These are phyloP conservation scores for Diachrysia chrysitis DNA, from an alignment of 2,888 invertebrate genomes.

Conservation along the genomic window DNA sequence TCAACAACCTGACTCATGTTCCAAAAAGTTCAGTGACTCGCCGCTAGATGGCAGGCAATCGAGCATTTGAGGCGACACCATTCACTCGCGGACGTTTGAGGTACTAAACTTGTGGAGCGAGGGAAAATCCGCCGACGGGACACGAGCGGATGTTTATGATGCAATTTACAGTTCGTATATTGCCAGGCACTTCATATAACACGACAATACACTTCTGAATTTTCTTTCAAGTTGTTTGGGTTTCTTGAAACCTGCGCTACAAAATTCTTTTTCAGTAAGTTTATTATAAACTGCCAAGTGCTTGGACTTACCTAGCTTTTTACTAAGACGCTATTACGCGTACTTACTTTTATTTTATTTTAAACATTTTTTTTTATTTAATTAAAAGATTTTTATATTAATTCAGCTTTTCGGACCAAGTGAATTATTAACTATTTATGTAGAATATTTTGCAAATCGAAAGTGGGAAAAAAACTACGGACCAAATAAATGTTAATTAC, in stretches of 20 bases:
- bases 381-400: not conserved
- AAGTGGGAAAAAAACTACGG: no score
- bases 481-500: not conserved
- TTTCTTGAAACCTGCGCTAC: conserved; percentile 62
- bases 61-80: conserved; percentile 60
- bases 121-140: conserved; percentile 66
- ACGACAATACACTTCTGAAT: conserved; percentile 79
- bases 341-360: conserved; percentile 11
- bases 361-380: conserved; percentile 13
- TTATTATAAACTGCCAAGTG: conserved; percentile 28
- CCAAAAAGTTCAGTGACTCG: conserved; percentile 68
- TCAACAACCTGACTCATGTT: conserved; percentile 1
- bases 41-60: conserved; percentile 76
- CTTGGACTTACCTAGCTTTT: conserved; percentile 12
- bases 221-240: conserved; percentile 68
- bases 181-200: conserved; percentile 83
- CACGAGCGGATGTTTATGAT: conserved; percentile 82
- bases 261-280: conserved; percentile 36
- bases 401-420: no score
- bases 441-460: no score
- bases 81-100: conserved; percentile 53
- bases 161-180: conserved; percentile 86
- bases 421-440: no score
- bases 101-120: conserved; percentile 65
- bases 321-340: no score